phyloP scores from a whole-genome alignment of 2,113 vertebrate species.

The Grus americana region DNA sequence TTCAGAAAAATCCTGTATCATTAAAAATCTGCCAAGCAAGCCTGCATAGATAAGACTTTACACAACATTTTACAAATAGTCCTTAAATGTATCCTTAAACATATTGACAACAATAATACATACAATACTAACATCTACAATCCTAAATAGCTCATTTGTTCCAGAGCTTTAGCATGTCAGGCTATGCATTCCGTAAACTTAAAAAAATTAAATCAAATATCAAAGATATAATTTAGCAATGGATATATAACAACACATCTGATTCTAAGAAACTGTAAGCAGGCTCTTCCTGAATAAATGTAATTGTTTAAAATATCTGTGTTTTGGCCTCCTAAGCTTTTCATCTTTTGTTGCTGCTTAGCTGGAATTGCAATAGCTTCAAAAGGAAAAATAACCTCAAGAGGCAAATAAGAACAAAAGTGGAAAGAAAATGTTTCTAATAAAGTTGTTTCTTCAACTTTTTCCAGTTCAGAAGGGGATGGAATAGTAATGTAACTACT shows the following conservation, averaged over 20 bases:
- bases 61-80: neutral
- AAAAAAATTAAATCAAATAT: neutral
- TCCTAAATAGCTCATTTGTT: neutral
- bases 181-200: neutral
- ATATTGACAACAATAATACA: neutral
- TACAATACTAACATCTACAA: neutral
- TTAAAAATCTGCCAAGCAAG: neutral
- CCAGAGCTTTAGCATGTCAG: neutral
- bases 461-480: neutral
- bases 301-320: slow-evolving; percentile 4
- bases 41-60: neutral
- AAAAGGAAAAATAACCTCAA: neutral
- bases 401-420: neutral
- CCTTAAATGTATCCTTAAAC: neutral
- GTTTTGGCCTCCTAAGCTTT: neutral
- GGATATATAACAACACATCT: neutral
- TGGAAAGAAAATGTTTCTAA: neutral
- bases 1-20: neutral
- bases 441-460: neutral
- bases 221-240: neutral
- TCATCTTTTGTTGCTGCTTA: neutral
- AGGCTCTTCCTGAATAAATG: neutral
- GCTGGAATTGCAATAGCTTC: neutral
- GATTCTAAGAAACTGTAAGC: neutral
- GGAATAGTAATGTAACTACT: neutral